Percentiles rank a stretch among this genome's conserved stretches.
phyloP scores from a whole-genome alignment of 2,888 invertebrate genomes.

The Metopia argyrocephala region DNA sequence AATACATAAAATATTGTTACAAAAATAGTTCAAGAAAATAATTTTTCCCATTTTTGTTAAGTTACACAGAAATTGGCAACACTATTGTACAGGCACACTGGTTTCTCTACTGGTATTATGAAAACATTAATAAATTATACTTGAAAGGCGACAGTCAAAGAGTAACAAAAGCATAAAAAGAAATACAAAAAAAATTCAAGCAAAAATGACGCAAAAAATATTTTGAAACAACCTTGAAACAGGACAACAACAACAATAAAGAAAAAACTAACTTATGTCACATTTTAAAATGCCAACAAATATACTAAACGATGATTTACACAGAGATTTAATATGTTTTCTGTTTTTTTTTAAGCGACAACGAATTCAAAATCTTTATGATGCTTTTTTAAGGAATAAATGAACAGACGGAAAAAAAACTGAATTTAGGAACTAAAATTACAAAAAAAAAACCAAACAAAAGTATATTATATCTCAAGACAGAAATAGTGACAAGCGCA shows the following conservation, averaged over 20 bases:
- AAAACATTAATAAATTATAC: conserved; percentile 60
- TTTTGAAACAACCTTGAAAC: conserved; percentile 55
- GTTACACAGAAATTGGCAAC: neutral
- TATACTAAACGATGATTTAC: conserved; percentile 28
- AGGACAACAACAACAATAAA: neutral
- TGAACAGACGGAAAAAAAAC: neutral
- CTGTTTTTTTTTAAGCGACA: conserved; percentile 25
- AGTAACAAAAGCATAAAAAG: conserved; percentile 36
- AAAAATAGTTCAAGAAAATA: too few relatives aligned
- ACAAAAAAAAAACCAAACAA: conserved; percentile 1
- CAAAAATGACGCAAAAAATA: neutral
- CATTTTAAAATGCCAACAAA: conserved; percentile 37
- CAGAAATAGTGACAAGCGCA: conserved; percentile 6
- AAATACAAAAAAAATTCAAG: conserved; percentile 3
- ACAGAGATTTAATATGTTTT: conserved; percentile 45
- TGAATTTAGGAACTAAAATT: conserved; percentile 19
- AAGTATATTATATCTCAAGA: conserved; percentile 17
- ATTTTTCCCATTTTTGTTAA: too few relatives aligned
- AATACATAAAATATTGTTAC: too few relatives aligned
- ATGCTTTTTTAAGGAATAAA: neutral
- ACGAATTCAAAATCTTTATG: neutral
- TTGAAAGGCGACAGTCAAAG: conserved; percentile 59
- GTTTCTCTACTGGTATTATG: conserved; percentile 10
- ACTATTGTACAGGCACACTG: neutral
- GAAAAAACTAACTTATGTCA: conserved; percentile 36